Evolutionary conservation across 2,888 invertebrate species (phyloP), one percentile per base, ranked within the genome.

Genomic region (Portevinia maculata): DNA sequence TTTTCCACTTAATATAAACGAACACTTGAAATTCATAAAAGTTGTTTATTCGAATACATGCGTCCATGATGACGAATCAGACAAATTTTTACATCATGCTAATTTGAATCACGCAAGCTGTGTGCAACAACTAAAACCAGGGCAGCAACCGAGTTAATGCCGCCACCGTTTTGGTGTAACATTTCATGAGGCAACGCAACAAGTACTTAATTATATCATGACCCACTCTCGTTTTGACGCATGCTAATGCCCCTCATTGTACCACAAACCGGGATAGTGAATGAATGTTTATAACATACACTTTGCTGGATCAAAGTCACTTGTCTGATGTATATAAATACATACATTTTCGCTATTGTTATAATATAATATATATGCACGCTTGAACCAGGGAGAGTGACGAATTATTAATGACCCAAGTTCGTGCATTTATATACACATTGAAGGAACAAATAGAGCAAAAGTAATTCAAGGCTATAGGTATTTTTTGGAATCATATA

Each of bases 131-230:
- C 7, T 28, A 24, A 19, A 55, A 41, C 15, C 34, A 71, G 41
- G 11, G 11, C 44, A 60, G 34, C 75, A 59, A 48, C 57, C 39
- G 59, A 9, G 39, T 19, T 24, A 32, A 34, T 59, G 74, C 30
- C 48, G 44, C 21, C 24, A 28, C 9, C 8, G 52, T 34, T 57
- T 73, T 52, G n/a, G 37, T 32, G 7, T 32, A 65, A 50, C 41
- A 19, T 53, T 65, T 11, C 70, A 78, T 55, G 62, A 62, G 52
- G 76, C 46, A 69, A 48, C 50, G 64, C 64, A 57, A 64, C 41
- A 48, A 79, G 50, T 64, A 71, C 52, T 79, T 79, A 64, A 79
- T 79, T 71, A 71, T 71, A 79, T 64, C 71, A 79, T 79, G 78
- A 79, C 78, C 78, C 65, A 79, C 71, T 78, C 78, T 71, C 64